Evolutionary conservation across 2,797 vertebrate species (phyloP).

Genomic region (Paguma larvata): DNA sequence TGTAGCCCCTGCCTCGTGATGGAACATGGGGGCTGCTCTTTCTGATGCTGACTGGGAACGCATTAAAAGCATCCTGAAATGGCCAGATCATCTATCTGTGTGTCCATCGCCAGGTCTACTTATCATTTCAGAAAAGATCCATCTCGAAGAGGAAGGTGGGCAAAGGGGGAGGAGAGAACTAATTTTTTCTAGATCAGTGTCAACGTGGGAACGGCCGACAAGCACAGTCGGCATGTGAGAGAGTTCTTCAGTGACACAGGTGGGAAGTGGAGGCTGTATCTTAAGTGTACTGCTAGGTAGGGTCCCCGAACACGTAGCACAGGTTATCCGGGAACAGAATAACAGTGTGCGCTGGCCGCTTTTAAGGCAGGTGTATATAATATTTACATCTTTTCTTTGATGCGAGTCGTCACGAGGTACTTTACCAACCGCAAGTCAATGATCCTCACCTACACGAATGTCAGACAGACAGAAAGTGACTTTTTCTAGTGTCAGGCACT

Average conservation of each 20-base stretch:
- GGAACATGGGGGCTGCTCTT: slow-evolving; percentile 43
- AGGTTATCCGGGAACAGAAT: slow-evolving; percentile 71
- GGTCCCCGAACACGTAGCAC: slow-evolving; percentile 80
- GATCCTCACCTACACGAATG: background rate
- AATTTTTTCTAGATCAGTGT: slow-evolving; percentile 68
- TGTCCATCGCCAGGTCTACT: slow-evolving; percentile 71
- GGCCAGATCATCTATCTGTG: slow-evolving; percentile 79
- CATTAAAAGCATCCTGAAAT: slow-evolving; percentile 72
- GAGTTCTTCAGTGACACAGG: slow-evolving; percentile 84
- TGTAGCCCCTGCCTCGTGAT: background rate
- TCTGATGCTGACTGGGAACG: slow-evolving; percentile 65
- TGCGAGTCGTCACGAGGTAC: background rate
- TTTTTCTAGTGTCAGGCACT: too few species aligned
- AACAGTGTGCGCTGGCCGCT: background rate
- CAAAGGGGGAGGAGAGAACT: slow-evolving; percentile 60
- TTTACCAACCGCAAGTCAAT: background rate
- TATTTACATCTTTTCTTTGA: slow-evolving; percentile 1
- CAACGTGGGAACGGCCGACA: slow-evolving; percentile 78
- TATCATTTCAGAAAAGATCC: slow-evolving; percentile 22
- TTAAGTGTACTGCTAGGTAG: slow-evolving; percentile 78
- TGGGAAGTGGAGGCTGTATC: slow-evolving; percentile 83
- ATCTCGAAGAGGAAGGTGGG: background rate
- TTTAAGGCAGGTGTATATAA: background rate
- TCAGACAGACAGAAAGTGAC: fast-evolving
- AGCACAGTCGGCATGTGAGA: slow-evolving; percentile 80